Base-by-base conservation (phyloP, 2,888 invertebrate genomes). In the Muschampia staudingeri region DNA sequence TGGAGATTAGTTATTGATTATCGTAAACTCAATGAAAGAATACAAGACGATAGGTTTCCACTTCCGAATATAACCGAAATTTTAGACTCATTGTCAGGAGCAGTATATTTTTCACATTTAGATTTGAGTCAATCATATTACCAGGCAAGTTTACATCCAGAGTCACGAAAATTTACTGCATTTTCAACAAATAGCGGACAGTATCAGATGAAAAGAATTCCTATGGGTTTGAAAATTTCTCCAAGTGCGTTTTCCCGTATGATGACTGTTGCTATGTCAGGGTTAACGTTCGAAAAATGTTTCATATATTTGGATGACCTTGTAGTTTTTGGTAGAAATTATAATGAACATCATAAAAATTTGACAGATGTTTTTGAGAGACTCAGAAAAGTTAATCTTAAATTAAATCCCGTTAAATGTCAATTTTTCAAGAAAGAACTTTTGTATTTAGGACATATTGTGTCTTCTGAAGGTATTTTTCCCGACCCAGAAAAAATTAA, bases 371-470 rank as follows among this genome's bases (percentile, higher is more conserved):
- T 85, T 9, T 44, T 44, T 25, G 25, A 25, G n/a, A 84, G 85
- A 79, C 67, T 84, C 14, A 40, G 82, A 61, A 78, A 79, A 77
- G 70, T 76, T 19, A 80, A 83, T 25, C 71, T 81, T 19, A 82
- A 84, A 67, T 72, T 82, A 61, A 80, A 80, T 48, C 76, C 76
- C 12, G 19, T 61, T 25, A 84, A 87, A 78, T 87, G 85, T 77
- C n/a, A 65, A 65, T 86, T 86, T 72, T 76, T 84, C 14, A 69
- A 78, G 67, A 82, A 80, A 61, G 75, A 83, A 82, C 44, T 85
- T 30, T 44, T 83, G 16, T 84, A 84, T 70, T 71, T 84, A 44
- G 83, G 83, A 4, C 84, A 86, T 56, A 12, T 82, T 0, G 78
- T 85, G 12, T 82, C 82, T 30, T 16, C 61, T n/a, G 44, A 83